Evolutionary conservation across 2,113 vertebrate species (phyloP), one percentile per base, ranked within the genome.

Genomic region (Mesembrinibis cayennensis): DNA sequence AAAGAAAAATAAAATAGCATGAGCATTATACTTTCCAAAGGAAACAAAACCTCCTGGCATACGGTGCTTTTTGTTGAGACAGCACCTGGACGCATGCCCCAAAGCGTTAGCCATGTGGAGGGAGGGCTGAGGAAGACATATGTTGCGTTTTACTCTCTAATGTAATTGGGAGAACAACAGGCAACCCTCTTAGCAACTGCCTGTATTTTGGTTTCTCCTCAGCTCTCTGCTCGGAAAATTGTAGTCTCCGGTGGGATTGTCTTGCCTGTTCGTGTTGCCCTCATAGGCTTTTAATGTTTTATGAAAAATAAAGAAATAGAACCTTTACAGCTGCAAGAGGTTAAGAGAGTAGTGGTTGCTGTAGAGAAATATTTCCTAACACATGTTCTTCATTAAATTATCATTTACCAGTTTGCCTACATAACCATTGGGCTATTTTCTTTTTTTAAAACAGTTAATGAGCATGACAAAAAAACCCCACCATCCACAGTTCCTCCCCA

Each of bases 41-140:
- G 86, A 98, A 97, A 97, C 78, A 97, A 95, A 95, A 89, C 63
- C 82, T 92, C 73, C 84, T 92, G 94, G 95, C 87, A 95, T 59
- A 89, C 30, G 74, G 81, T 61, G 89, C 72, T 94, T 96, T 96
- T 34, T 95, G 94, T 96, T 96, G 97, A 94, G 81, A 89, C 83
- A 95, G 89, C 83, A 95, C 95, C 93, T 96, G 96, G 96, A 97
- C 82, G 19, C 65, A 93, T 95, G 96, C 92, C 92, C 87, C 89
- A 89, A 67, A 90, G 74, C 59, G 6, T 80, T 86, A 96, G 89
- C 93, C 88, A 90, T 84, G 87, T 56, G 91, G 69, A 97, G 67
- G 56, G 61, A 92, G 42, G 9, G 72, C 94, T 72, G 56, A 95
- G 86, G 44, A 95, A 96, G 93, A 96, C 65, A 85, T 79, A 95